Evolutionary conservation across 2,797 vertebrate genomes (phyloP).

Genomic region (Sciurus carolinensis): DNA sequence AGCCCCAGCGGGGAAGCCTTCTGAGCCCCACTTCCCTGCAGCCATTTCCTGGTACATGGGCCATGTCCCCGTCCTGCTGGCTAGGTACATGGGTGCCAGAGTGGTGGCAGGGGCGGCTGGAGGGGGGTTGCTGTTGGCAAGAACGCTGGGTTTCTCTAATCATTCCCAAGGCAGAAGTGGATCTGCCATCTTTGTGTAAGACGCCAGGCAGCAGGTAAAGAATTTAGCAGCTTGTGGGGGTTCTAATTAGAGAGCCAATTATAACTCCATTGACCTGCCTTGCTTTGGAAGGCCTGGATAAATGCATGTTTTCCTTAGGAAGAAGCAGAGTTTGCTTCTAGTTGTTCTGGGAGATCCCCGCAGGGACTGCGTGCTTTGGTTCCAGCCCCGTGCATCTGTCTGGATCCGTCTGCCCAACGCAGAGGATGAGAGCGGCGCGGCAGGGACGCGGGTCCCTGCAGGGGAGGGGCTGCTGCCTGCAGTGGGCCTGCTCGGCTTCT

Average conservation of each 20-base stretch:
- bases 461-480: background rate
- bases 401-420: background rate
- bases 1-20: background rate
- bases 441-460: background rate
- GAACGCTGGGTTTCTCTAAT: slow-evolving; percentile 66
- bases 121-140: background rate
- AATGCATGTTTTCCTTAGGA: slow-evolving; percentile 63
- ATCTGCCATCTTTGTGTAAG: slow-evolving; percentile 28
- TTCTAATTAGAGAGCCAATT: slow-evolving; percentile 82
- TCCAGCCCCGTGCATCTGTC: background rate
- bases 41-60: background rate
- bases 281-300: slow-evolving; percentile 75
- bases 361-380: background rate
- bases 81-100: background rate
- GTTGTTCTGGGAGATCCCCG: slow-evolving; percentile 37
- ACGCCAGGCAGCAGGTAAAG: slow-evolving; percentile 63
- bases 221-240: slow-evolving; percentile 77
- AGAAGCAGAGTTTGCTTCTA: slow-evolving; percentile 39
- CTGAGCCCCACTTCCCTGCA: background rate
- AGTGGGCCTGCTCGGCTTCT: background rate
- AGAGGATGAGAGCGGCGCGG: background rate
- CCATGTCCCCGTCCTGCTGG: background rate
- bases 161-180: slow-evolving; percentile 69
- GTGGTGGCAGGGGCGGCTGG: background rate
- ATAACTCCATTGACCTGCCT: slow-evolving; percentile 71